Conservation (phyloP, 2,888 invertebrate species). For the Atethmia centrago region DNA sequence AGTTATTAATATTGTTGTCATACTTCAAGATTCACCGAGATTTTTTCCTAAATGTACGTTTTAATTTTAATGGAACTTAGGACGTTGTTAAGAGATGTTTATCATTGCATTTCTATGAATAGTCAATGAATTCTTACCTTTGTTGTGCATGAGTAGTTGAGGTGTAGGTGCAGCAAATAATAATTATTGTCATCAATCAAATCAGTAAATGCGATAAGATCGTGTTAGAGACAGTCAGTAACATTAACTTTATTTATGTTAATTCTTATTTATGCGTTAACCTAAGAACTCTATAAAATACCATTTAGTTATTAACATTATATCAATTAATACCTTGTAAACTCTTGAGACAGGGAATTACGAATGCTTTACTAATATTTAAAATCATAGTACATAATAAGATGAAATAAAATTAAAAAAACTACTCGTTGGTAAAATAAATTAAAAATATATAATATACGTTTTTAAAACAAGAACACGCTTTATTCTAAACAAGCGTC, state of each 20-base stretch:
- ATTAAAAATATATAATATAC: too few relatives aligned
- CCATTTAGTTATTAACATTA: not conserved
- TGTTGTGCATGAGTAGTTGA: conserved; percentile 16
- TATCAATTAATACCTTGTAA: not conserved
- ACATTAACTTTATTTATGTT: conserved; percentile 41
- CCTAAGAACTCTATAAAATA: conserved; percentile 32
- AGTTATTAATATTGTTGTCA: too few relatives aligned
- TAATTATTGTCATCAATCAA: conserved; percentile 50
- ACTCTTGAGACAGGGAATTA: not conserved
- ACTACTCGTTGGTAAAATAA: not conserved
- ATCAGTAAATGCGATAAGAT: conserved; percentile 46
- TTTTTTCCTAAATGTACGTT: not conserved
- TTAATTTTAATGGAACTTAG: not conserved
- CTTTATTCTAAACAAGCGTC: conserved; percentile 83
- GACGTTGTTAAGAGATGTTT: not conserved
- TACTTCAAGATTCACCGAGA: not conserved
- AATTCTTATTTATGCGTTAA: conserved; percentile 42
- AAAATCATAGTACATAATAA: too few relatives aligned
- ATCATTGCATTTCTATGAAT: conserved; percentile 4
- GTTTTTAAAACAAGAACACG: conserved; percentile 65
- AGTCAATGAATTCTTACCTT: not conserved
- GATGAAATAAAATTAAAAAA: not conserved
- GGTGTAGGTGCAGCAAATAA: conserved; percentile 30
- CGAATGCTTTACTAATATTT: not conserved
- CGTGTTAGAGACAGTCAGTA: conserved; percentile 40